Base-by-base conservation (phyloP, 1,140 invertebrate species). In the Drosophila bifasciata region DNA sequence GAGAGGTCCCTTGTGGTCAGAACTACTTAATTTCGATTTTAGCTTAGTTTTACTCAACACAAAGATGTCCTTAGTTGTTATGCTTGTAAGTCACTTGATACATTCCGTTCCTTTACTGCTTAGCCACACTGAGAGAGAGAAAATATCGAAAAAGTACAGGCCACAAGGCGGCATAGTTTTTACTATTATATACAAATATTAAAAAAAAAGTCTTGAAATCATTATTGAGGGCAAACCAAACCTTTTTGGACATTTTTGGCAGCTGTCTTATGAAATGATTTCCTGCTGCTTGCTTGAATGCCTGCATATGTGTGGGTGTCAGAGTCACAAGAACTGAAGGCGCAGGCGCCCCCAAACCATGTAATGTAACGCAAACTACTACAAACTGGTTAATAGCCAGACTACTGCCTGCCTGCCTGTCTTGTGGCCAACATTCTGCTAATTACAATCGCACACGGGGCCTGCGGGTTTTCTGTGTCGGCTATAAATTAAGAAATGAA, bases 311-410 rank as follows among this genome's bases (percentile, higher is more conserved):
- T 67, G 81, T 85, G 77, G 81, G 81, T 51, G 81, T 67, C 6
- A n/a, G 16, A 69, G 56, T 25, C 17, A 46, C 58, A 43, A 39
- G 46, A 67, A 32, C 49, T 43, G 32, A 41, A 59, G 61, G 60
- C 52, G 49, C 69, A 25, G 23, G 23, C 70, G 41, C 64, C 69
- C 62, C 52, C 25, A 45, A 21, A 21, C 23, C 25, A 48, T 58
- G 61, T 40, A 60, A 67, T 80, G 77, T 75, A 81, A 86, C 77
- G 60, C 50, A 83, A 59, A 57, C 46, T 80, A 63, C 61, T 74
- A 55, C 23, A 57, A 66, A 48, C 64, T 71, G 57, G 59, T 76
- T 76, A 60, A 61, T 73, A 49, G 58, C 55, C 56, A 60, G 32
- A 11, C 32, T 36, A 67, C 61, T 57, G 72, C 50, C 53, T 79